Base-by-base conservation (phyloP, 1,140 invertebrate genomes). In the Zeugodacus cucurbitae region DNA sequence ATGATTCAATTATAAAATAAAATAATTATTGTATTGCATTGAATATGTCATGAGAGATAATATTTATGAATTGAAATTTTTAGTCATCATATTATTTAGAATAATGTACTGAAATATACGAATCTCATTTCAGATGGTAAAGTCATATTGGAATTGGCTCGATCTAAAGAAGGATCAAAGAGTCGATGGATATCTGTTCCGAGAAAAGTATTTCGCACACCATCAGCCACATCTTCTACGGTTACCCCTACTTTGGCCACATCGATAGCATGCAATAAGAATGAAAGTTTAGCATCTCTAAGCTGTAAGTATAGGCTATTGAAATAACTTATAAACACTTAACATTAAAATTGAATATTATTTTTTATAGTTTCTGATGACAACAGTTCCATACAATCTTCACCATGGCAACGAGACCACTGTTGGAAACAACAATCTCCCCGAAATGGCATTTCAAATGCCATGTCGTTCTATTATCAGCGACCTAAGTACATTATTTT, bases 401-500 rank as follows among this genome's bases (percentile, higher is more conserved):
- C 97, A 90, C 97, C 97, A 88, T 97, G 97, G 96, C 96, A 97
- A 93, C 95, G 97, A 89, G 97, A 98, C 93, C 97, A 97, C 92
- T 96, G 96, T 90, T 98, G 97, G 96, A 98, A 98, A 92, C 97
- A 98, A 93, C 94, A 95, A 44, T 94, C 95, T 89, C 97, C 97
- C 54, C 95, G 96, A 88, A 95, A 95, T 57, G 96, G 96, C 91
- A 94, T 96, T 74, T 96, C 96, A 88, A 96, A 95, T 90, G 96
- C 97, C 93, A 94, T 97, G 93, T 95, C 95, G 90, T 96, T 97
- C 90, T 96, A 95, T 90, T 97, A 96, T 93, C 94, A 95, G 90
- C 94, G 96, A 88, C 95, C 95, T 44, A 94, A 93, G 89, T 91
- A 94, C 62, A 94, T 95, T 90, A 93, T 93, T 88, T 94, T 94